phyloP scores from a whole-genome alignment of 2,113 vertebrate genomes.

The Bungarus multicinctus region DNA sequence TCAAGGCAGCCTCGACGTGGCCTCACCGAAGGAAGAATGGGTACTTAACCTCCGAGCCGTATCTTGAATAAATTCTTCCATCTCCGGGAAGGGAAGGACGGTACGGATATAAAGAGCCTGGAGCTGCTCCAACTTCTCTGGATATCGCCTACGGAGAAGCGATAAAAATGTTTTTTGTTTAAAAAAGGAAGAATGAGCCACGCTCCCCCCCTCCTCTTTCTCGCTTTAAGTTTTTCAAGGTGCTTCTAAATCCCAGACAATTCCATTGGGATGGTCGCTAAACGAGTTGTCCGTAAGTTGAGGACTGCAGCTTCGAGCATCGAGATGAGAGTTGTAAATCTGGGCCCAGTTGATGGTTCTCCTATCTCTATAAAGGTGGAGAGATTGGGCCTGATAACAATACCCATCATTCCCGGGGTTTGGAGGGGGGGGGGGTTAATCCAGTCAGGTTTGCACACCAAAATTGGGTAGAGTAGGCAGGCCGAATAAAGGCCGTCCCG shows the following conservation, averaged over 20 bases:
- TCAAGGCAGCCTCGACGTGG: background rate
- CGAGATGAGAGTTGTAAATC: no score
- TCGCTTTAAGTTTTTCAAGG: no score
- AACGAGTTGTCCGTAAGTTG: no score
- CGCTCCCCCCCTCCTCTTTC: no score
- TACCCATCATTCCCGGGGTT: background rate
- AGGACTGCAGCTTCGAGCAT: no score
- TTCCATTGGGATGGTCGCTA: background rate
- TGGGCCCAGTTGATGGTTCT: no score
- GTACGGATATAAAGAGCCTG: constrained; percentile 87
- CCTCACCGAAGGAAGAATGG: no score
- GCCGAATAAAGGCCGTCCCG: no score
- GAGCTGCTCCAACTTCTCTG: constrained; percentile 73
- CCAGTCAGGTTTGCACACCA: background rate
- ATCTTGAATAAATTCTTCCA: constrained; percentile 94
- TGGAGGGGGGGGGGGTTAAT: background rate
- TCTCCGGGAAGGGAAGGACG: constrained; percentile 86
- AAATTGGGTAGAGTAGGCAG: background rate
- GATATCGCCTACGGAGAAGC: constrained; percentile 68
- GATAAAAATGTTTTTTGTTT: background rate
- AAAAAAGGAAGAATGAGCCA: background rate
- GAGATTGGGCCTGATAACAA: no score
- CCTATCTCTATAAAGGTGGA: no score
- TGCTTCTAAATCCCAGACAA: background rate
- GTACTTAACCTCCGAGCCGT: constrained; percentile 81